These are phyloP conservation scores for Loxodonta africana DNA, from an alignment of 2,113 vertebrate species.

Conservation along the genomic window DNA sequence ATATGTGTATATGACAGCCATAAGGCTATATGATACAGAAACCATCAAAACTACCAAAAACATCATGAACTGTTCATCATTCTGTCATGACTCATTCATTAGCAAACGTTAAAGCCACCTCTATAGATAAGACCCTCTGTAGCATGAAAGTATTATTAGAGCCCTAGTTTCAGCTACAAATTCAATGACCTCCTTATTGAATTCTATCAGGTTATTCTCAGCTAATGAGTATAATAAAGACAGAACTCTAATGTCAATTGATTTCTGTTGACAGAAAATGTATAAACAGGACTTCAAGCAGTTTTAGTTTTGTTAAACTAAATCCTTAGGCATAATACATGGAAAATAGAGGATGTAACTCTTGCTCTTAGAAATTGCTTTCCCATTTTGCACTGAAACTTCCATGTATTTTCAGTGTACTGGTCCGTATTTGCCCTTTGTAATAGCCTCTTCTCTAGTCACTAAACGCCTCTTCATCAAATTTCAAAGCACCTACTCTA, in stretches of 20 bases:
- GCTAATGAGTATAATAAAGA: conserved; percentile 34
- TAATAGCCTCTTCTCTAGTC: neutral
- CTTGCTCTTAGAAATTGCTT: neutral
- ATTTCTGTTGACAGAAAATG: conserved; percentile 40
- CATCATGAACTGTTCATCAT: neutral
- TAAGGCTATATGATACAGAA: neutral
- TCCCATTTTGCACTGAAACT: neutral
- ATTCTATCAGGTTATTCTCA: conserved; percentile 4
- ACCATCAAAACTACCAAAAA: neutral
- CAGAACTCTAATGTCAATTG: neutral
- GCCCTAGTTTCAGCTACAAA: neutral
- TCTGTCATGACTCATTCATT: neutral
- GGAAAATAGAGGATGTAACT: neutral
- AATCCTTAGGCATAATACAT: neutral
- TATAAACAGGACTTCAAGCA: neutral
- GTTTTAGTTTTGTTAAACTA: neutral
- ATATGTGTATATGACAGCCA: neutral
- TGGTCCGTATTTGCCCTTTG: neutral
- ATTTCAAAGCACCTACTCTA: conserved; percentile 25
- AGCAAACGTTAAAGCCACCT: neutral
- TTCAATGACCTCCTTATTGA: conserved; percentile 16
- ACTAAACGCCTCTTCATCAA: neutral
- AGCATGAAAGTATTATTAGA: conserved; percentile 26
- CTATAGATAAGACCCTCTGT: neutral
- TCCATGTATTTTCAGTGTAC: neutral